Conservation (phyloP, 2,113 vertebrate species). For the Pantherophis guttatus region DNA sequence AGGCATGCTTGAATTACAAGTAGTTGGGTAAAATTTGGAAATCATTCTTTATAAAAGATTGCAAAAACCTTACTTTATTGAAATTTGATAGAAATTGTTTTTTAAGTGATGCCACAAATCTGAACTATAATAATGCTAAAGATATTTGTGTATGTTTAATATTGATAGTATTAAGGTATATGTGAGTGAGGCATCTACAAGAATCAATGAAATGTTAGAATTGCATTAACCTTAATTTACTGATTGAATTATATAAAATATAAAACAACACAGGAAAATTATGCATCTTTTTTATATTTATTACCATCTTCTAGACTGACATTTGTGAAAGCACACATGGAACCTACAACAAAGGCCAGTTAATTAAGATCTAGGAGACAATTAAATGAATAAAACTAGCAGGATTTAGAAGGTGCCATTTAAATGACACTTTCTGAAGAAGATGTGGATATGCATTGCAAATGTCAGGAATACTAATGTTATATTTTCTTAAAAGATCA, state of each 20-base stretch:
- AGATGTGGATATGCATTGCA: neutral
- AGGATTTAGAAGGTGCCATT: constrained; percentile 16
- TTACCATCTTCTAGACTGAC: constrained; percentile 1
- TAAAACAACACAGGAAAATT: neutral
- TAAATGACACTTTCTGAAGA: constrained; percentile 6
- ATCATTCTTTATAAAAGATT: neutral
- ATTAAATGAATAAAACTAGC: constrained; percentile 24
- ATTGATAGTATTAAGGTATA: neutral
- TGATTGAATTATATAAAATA: constrained; percentile 10
- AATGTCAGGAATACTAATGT: neutral
- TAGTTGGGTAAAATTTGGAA: neutral
- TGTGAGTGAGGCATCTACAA: neutral
- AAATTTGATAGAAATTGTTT: neutral
- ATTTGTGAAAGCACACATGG: neutral
- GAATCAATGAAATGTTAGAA: constrained; percentile 6
- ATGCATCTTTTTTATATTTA: constrained; percentile 8
- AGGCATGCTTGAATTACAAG: neutral
- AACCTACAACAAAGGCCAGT: neutral
- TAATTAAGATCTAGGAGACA: constrained; percentile 6
- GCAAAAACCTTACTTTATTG: neutral
- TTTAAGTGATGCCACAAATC: neutral
- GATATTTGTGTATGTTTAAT: neutral
- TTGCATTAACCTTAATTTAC: constrained; percentile 14
- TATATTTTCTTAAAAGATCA: neutral
- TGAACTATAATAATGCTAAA: neutral